Evolutionary conservation across 1,140 invertebrate species (phyloP).

Genomic region (Ceratina calcarata): DNA sequence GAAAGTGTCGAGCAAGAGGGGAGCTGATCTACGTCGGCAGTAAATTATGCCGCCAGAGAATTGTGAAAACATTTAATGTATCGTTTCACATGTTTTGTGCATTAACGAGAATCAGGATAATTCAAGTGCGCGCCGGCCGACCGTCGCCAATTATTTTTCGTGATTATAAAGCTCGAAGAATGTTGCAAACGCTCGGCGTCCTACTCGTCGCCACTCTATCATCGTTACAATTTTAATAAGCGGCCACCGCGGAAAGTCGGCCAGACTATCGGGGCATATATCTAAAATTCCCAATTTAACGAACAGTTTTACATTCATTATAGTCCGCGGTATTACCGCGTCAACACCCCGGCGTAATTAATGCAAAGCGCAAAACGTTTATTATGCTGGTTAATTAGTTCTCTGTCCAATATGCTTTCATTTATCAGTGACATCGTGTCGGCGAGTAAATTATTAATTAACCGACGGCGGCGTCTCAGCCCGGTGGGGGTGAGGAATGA

Average conservation of each 20-base stretch:
- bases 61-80: too few species aligned
- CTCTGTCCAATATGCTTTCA: conserved; percentile 37
- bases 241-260: background rate
- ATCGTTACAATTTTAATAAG: conserved; percentile 14
- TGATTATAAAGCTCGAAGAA: background rate
- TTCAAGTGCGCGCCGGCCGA: too few species aligned
- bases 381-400: conserved; percentile 46
- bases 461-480: background rate
- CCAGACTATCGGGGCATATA: background rate
- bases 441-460: conserved; percentile 41
- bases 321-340: conserved; percentile 12
- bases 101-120: too few species aligned
- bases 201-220: background rate
- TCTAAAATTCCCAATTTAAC: conserved; percentile 34
- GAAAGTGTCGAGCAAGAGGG: too few species aligned
- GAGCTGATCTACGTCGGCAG: too few species aligned
- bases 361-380: conserved; percentile 44
- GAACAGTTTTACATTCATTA: conserved; percentile 42
- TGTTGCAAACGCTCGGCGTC: background rate
- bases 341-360: conserved; percentile 34
- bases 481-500: background rate
- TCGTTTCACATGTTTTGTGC: too few species aligned
- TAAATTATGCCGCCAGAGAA: too few species aligned
- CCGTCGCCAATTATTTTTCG: background rate
- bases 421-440: conserved; percentile 24